These are phyloP conservation scores for Coelopa frigida DNA, from an alignment of 1,140 invertebrate species.

Conservation along the genomic window DNA sequence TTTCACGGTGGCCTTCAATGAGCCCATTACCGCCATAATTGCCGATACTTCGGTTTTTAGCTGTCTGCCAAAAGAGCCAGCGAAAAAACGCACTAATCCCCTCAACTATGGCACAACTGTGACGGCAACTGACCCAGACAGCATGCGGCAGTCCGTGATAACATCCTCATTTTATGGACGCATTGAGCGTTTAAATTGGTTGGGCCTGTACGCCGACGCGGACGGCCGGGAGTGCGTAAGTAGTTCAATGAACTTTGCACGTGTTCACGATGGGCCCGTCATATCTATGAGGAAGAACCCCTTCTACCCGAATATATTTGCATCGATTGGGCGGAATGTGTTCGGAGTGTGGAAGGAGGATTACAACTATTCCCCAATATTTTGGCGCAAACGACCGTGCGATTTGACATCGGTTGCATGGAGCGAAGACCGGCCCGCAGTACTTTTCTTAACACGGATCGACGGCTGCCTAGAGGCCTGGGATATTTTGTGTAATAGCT, in stretches of 20 bases:
- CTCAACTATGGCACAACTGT: conserved; percentile 26
- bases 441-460: conserved; percentile 47
- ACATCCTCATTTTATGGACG: conserved; percentile 25
- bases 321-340: conserved; percentile 52
- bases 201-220: conserved; percentile 47
- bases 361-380: conserved; percentile 45
- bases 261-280: conserved; percentile 61
- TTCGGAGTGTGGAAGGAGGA: conserved; percentile 54
- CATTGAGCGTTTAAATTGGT: conserved; percentile 34
- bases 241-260: conserved; percentile 45
- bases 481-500: conserved; percentile 48
- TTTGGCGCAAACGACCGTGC: conserved; percentile 48
- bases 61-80: conserved; percentile 9
- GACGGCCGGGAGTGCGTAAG: conserved; percentile 45
- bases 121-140: conserved; percentile 30
- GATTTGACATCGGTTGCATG: conserved; percentile 51
- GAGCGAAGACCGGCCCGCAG: conserved; percentile 46
- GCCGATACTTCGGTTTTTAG: conserved; percentile 26
- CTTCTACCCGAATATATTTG: conserved; percentile 48
- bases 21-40: conserved; percentile 42
- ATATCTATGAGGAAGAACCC: conserved; percentile 50
- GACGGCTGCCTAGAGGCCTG: conserved; percentile 54
- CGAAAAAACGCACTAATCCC: conserved; percentile 14
- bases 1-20: conserved; percentile 49
- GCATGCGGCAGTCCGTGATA: conserved; percentile 43